Percentiles rank a stretch among this genome's conserved stretches.
phyloP scores from a whole-genome alignment of 1,140 invertebrate species.

The Aphelinus atriplicis region DNA sequence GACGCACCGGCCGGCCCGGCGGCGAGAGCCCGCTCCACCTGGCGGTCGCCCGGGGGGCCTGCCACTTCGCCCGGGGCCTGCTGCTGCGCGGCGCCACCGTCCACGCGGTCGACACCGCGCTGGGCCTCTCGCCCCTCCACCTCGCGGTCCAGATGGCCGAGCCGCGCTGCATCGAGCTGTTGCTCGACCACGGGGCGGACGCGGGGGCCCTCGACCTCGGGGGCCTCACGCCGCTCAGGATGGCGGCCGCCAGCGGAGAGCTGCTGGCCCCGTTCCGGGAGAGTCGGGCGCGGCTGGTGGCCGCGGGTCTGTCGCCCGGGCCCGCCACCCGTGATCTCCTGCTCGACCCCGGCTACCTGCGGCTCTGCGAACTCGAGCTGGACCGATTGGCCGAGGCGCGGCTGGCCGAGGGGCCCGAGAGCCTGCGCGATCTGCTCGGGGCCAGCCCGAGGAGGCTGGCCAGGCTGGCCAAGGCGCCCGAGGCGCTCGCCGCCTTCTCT shows the following conservation, averaged over 20 bases:
- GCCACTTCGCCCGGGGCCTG: background rate
- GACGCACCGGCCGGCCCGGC: background rate
- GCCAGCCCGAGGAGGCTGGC: background rate
- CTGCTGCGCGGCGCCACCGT: conserved; percentile 8
- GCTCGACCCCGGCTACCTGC: background rate
- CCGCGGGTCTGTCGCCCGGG: background rate
- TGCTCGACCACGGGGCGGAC: conserved; percentile 10
- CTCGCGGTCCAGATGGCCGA: conserved; percentile 1
- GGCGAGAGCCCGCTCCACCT: conserved; percentile 22
- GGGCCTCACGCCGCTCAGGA: conserved; percentile 25
- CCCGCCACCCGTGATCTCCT: background rate
- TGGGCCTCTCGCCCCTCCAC: background rate
- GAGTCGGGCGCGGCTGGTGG: background rate
- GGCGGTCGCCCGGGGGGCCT: background rate
- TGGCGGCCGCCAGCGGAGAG: too few species aligned
- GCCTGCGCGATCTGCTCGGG: background rate
- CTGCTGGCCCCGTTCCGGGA: too few species aligned
- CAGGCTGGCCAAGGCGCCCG: too few species aligned
- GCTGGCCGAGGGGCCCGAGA: too few species aligned
- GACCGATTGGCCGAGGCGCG: background rate
- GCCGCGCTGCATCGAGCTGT: conserved; percentile 6
- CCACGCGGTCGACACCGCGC: background rate
- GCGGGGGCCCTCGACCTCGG: conserved; percentile 62
- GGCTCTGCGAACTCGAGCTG: background rate
- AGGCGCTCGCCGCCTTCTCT: too few species aligned